phyloP scores from a whole-genome alignment of 2,888 invertebrate species.

The Amblyjoppa proteus region DNA sequence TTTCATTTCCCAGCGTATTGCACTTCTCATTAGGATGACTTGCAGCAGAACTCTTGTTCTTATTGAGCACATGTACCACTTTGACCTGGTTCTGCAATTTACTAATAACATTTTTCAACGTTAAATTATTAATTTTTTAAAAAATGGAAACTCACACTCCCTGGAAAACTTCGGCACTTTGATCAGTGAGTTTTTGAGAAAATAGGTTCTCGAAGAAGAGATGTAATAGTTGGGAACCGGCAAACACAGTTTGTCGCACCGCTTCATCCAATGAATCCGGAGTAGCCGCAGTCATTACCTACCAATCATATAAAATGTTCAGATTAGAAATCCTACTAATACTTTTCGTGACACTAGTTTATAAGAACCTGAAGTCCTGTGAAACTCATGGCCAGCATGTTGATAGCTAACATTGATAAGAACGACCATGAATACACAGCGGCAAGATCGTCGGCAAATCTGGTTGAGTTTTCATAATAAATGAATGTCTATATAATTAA shows the following conservation, averaged over 20 bases:
- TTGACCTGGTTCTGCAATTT: constrained; percentile 7
- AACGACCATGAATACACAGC: constrained; percentile 9
- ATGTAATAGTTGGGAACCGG: not conserved
- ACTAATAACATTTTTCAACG: not conserved
- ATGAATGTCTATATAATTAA: not conserved
- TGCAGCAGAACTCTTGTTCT: not conserved
- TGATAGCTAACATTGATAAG: constrained; percentile 8
- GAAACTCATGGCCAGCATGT: constrained; percentile 28
- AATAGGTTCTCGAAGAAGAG: constrained; percentile 19
- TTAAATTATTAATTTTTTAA: not conserved
- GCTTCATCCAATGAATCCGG: constrained; percentile 10
- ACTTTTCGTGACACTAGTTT: not conserved
- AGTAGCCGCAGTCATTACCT: not conserved
- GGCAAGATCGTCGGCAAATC: constrained; percentile 26
- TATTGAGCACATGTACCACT: constrained; percentile 12
- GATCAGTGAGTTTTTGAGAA: constrained; percentile 17
- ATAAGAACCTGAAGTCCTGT: constrained; percentile 20
- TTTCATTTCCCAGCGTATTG: constrained; percentile 1
- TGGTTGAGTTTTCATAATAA: not conserved
- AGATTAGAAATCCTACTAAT: not conserved
- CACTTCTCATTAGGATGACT: constrained; percentile 15
- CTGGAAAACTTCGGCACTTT: not conserved
- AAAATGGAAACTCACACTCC: not conserved
- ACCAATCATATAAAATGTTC: not conserved
- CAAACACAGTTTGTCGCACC: constrained; percentile 9